A percentile compares a stretch with the other conserved stretches of the same genome.
Conservation (phyloP, 2,113 vertebrate species). For the Salminus brasiliensis region DNA sequence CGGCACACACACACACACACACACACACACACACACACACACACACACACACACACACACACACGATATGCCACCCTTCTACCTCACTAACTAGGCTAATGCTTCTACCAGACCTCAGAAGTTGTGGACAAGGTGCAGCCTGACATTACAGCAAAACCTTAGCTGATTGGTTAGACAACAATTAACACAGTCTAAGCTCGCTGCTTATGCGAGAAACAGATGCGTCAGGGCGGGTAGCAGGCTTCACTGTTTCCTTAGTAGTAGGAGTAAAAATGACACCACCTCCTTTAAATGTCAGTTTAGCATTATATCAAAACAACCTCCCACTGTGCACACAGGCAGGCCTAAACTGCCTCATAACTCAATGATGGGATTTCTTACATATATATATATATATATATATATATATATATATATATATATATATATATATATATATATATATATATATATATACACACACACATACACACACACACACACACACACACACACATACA, state of each 20-base stretch:
- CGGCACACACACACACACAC: no score
- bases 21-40: no score
- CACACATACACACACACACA: no score
- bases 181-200: not conserved
- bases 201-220: not conserved
- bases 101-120: constrained; percentile 34
- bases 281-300: not conserved
- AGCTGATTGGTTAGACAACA: not conserved
- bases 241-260: not conserved
- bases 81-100: constrained; percentile 15
- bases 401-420: no score
- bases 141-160: not conserved
- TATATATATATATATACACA: no score
- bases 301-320: not conserved
- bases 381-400: no score
- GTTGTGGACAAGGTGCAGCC: constrained; percentile 8
- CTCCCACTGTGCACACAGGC: not conserved
- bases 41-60: no score
- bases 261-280: not conserved
- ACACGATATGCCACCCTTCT: constrained; percentile 38
- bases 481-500: no score
- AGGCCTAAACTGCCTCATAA: not conserved
- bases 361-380: no score
- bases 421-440: no score
- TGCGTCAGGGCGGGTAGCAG: not conserved